phyloP scores from a whole-genome alignment of 1,140 invertebrate genomes.

The Listronotus bonariensis region DNA sequence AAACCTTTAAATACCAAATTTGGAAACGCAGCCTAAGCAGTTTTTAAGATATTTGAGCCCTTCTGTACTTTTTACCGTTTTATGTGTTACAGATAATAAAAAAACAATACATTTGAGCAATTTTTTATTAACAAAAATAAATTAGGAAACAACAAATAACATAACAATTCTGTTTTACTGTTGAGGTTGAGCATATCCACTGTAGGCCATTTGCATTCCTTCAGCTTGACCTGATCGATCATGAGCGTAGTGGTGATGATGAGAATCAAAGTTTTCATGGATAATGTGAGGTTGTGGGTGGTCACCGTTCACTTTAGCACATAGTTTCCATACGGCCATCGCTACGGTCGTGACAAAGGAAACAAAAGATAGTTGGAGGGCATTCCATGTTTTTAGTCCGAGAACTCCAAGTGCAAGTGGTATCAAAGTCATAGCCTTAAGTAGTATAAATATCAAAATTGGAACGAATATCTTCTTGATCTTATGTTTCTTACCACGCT shows the following conservation, averaged over 20 bases:
- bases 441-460: constrained; percentile 77
- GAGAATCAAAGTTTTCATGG: constrained; percentile 30
- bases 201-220: constrained; percentile 72
- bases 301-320: constrained; percentile 75
- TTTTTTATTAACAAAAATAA: constrained; percentile 24
- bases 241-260: constrained; percentile 63
- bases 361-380: constrained; percentile 83
- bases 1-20: too few species aligned
- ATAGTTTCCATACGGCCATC: constrained; percentile 82
- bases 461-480: constrained; percentile 83
- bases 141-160: constrained; percentile 9
- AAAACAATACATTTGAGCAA: background rate
- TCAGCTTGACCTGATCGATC: constrained; percentile 59
- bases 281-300: constrained; percentile 67
- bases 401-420: constrained; percentile 80
- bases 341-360: constrained; percentile 81
- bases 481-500: constrained; percentile 67
- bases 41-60: too few species aligned
- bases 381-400: constrained; percentile 84
- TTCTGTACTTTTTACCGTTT: too few species aligned
- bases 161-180: constrained; percentile 9
- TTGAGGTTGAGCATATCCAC: constrained; percentile 61
- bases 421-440: constrained; percentile 82
- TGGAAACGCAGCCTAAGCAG: too few species aligned
- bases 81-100: too few species aligned